Percentiles rank a stretch among this genome's conserved stretches.
Evolutionary conservation across 2,888 invertebrate genomes (phyloP).

Genomic region (Cecidostiba fungosa): DNA sequence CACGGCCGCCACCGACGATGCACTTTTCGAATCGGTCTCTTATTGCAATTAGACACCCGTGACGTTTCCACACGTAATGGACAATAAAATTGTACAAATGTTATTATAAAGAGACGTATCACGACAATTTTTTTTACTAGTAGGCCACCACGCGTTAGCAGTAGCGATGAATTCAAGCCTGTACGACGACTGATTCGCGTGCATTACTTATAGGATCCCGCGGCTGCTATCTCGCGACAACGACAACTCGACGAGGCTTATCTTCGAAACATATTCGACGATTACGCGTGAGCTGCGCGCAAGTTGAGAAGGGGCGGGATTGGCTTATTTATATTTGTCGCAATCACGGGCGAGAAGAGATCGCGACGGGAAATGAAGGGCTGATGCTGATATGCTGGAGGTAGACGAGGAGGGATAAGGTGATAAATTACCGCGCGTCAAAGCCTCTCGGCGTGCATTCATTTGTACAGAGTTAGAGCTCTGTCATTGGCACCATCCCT

Average conservation of each 20-base stretch:
- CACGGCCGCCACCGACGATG: too few species aligned
- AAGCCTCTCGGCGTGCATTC: conserved; percentile 78
- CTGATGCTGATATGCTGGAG: neutral
- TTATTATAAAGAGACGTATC: too few species aligned
- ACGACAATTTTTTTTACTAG: too few species aligned
- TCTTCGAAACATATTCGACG: conserved; percentile 24
- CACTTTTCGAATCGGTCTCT: too few species aligned
- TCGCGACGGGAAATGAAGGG: conserved; percentile 66
- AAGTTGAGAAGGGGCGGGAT: conserved; percentile 66
- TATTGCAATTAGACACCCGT: too few species aligned
- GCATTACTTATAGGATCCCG: conserved; percentile 42
- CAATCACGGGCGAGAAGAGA: conserved; percentile 68
- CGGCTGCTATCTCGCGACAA: conserved; percentile 73
- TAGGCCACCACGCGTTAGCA: too few species aligned
- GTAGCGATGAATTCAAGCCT: neutral
- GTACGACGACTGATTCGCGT: conserved; percentile 34
- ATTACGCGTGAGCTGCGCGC: conserved; percentile 10
- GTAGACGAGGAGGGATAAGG: conserved; percentile 49
- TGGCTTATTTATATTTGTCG: conserved; percentile 79
- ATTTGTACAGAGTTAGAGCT: conserved; percentile 78
- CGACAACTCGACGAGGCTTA: conserved; percentile 74
- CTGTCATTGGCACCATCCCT: conserved; percentile 79
- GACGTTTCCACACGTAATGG: too few species aligned
- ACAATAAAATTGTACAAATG: too few species aligned
- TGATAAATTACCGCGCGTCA: conserved; percentile 79